These are phyloP conservation scores for Lasioglossum villosulum DNA, from an alignment of 2,888 invertebrate genomes.

Conservation along the genomic window DNA sequence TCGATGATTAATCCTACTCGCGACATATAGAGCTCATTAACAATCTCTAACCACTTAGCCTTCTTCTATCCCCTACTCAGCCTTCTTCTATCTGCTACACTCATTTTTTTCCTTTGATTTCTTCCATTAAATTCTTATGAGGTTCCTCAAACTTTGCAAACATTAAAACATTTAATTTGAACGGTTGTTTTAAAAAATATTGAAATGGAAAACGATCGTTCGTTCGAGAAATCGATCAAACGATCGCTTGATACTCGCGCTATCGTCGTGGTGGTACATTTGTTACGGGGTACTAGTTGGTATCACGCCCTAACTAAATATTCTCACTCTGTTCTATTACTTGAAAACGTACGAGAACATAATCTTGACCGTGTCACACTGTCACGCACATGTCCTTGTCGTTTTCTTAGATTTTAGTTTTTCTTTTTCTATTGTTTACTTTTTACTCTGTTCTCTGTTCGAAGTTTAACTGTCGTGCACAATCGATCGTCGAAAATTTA, in stretches of 20 bases:
- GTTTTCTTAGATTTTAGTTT: constrained; percentile 31
- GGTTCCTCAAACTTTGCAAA: not conserved
- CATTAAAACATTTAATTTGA: not conserved
- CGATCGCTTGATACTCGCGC: constrained; percentile 16
- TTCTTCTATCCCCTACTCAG: not conserved
- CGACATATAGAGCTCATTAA: not conserved
- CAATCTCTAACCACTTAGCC: not conserved
- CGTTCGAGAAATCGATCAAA: not conserved
- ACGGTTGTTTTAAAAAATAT: not conserved
- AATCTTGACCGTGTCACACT: constrained; percentile 29
- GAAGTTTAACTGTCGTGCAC: not conserved
- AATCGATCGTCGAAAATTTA: not conserved
- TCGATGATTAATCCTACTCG: not conserved
- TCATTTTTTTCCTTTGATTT: not conserved
- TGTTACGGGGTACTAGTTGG: constrained; percentile 82
- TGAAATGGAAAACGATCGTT: constrained; percentile 15
- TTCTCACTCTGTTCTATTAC: constrained; percentile 61
- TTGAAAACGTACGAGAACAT: constrained; percentile 29
- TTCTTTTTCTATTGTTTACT: constrained; percentile 19
- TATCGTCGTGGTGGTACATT: constrained; percentile 78
- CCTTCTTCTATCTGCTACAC: not conserved
- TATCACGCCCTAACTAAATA: constrained; percentile 79
- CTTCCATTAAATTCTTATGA: not conserved
- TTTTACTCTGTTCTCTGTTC: not conserved
- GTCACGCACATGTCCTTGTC: constrained; percentile 53